Percentiles rank a stretch among this genome's conserved stretches.
phyloP scores from a whole-genome alignment of 2,113 vertebrate species.

The Nymphicus hollandicus region DNA sequence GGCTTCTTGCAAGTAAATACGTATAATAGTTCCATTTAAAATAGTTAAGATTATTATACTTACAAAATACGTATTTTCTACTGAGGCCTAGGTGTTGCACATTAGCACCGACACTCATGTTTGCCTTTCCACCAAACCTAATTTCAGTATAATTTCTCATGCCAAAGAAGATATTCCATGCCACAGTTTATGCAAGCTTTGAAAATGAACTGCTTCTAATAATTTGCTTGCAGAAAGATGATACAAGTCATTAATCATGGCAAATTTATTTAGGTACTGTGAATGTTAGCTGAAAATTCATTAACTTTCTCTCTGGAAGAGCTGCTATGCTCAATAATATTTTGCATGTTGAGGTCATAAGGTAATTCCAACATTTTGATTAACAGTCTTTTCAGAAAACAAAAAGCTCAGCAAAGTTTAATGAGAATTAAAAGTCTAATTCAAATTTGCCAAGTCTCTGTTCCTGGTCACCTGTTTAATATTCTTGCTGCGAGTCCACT shows the following conservation, averaged over 20 bases:
- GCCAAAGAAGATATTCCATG: not conserved
- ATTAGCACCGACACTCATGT: not conserved
- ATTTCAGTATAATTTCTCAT: not conserved
- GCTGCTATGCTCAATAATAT: not conserved
- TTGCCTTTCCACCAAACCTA: not conserved
- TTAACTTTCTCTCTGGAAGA: conserved; percentile 2
- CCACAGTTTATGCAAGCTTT: not conserved
- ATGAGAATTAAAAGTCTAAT: not conserved
- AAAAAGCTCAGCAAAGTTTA: not conserved
- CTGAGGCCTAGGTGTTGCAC: not conserved
- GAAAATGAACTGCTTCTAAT: not conserved
- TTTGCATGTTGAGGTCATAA: not conserved
- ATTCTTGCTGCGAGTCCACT: not conserved
- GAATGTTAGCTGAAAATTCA: not conserved
- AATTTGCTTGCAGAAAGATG: conserved; percentile 17
- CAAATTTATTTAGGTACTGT: not conserved
- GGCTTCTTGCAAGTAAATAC: not conserved
- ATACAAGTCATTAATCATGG: not conserved
- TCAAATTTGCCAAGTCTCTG: not conserved
- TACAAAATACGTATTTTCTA: not conserved
- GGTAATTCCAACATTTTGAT: not conserved
- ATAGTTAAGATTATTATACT: not conserved
- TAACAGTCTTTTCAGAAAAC: not conserved
- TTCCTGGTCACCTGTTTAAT: not conserved
- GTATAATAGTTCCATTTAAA: not conserved